Percentiles rank a stretch among this genome's conserved stretches.
Conservation (phyloP, 2,113 vertebrate genomes). For the Pao palembangensis region DNA sequence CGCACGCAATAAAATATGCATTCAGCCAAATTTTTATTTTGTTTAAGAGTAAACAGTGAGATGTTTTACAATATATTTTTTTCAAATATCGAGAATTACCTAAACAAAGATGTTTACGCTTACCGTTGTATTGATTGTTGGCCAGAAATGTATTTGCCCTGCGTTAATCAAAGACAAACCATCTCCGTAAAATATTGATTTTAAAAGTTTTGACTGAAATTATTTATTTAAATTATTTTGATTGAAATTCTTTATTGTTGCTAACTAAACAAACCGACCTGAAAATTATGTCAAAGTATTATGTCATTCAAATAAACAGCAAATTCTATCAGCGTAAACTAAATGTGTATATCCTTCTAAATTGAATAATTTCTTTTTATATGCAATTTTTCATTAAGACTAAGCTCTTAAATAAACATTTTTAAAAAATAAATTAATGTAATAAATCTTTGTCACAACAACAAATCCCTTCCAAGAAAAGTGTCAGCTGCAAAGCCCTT, state of each 20-base stretch:
- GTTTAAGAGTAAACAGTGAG: background rate
- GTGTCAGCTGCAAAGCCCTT: background rate
- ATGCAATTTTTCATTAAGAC: background rate
- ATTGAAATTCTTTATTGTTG: too few relatives aligned
- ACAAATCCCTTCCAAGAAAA: too few relatives aligned
- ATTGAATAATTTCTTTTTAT: background rate
- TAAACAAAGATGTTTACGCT: background rate
- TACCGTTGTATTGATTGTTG: slow-evolving; percentile 28
- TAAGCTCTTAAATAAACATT: background rate
- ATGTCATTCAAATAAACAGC: background rate
- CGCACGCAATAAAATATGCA: too few relatives aligned
- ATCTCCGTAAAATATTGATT: background rate
- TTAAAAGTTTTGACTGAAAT: too few relatives aligned
- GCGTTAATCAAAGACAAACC: slow-evolving; percentile 13
- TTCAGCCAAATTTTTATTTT: background rate
- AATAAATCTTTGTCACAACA: too few relatives aligned
- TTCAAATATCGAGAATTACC: background rate
- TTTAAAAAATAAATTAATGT: background rate
- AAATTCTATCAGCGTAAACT: background rate
- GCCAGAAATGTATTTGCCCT: slow-evolving; percentile 45
- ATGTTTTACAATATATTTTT: background rate
- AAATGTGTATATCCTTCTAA: background rate
- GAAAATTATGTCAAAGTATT: background rate
- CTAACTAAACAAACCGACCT: background rate
- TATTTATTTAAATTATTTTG: too few relatives aligned